Percentiles rank a stretch among this genome's conserved stretches.
phyloP scores from a whole-genome alignment of 92 coral and sea anemone species.

The Plumapathes pennacea region DNA sequence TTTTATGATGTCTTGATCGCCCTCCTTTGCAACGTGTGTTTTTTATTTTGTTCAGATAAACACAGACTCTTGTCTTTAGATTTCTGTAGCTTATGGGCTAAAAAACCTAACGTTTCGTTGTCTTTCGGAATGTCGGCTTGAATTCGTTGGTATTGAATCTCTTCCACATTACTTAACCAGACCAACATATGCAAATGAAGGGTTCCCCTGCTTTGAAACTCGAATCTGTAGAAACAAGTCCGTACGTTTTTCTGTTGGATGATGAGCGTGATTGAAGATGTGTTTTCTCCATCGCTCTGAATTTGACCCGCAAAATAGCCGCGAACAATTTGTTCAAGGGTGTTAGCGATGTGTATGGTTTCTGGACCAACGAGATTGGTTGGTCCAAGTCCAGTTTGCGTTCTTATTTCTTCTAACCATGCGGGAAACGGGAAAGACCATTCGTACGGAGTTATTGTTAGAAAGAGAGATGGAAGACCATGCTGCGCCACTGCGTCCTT shows the following conservation, averaged over 20 bases:
- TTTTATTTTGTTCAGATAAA: no score
- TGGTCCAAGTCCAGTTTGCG: conserved; percentile 21
- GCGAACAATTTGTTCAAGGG: conserved; percentile 39
- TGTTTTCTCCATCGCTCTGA: conserved; percentile 25
- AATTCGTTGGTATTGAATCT: neutral
- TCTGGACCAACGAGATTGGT: conserved; percentile 18
- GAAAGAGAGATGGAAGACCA: conserved; percentile 46
- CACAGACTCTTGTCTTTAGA: neutral
- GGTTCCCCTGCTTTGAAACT: conserved; percentile 17
- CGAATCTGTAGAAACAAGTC: conserved; percentile 27
- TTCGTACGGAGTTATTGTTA: conserved; percentile 60
- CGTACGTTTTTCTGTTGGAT: neutral
- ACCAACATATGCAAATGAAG: conserved; percentile 9
- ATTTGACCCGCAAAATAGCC: conserved; percentile 50
- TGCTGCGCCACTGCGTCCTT: conserved; percentile 60
- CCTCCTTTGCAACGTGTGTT: neutral
- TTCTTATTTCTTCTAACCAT: conserved; percentile 10
- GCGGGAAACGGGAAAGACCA: conserved; percentile 62
- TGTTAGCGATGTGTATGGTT: conserved; percentile 36
- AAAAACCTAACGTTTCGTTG: neutral
- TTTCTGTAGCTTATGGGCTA: neutral
- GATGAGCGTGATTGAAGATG: conserved; percentile 1
- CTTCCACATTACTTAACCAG: neutral
- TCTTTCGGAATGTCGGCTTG: conserved; percentile 16
- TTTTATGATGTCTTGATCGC: neutral